These are phyloP conservation scores for Hydractinia echinata DNA, from an alignment of 30 jellyfish, hydroid and myxozoan genomes.

Conservation along the genomic window DNA sequence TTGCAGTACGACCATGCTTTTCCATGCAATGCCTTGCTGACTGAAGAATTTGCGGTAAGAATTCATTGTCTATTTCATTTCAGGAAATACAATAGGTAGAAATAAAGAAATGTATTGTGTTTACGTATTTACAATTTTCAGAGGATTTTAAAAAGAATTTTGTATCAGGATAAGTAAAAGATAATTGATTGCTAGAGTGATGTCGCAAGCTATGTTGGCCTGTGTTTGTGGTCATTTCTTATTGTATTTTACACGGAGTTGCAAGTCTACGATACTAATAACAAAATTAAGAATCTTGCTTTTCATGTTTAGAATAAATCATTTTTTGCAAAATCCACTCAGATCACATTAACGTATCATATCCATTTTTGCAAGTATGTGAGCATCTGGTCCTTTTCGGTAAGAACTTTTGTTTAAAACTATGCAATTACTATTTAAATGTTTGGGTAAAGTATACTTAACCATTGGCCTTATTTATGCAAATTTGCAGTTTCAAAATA, in stretches of 20 bases:
- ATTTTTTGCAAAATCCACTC: conserved; percentile 41
- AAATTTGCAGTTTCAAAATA: neutral
- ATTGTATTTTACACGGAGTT: too few relatives aligned
- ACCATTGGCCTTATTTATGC: neutral
- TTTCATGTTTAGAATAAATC: conserved; percentile 49
- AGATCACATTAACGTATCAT: conserved; percentile 70
- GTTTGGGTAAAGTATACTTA: neutral
- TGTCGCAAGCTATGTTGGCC: too few relatives aligned
- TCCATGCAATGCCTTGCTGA: conserved; percentile 38
- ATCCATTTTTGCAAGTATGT: conserved; percentile 68
- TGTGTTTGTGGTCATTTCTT: too few relatives aligned
- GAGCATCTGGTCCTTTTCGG: conserved; percentile 75
- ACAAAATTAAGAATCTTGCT: neutral
- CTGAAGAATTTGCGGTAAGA: conserved; percentile 58
- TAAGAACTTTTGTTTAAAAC: conserved; percentile 34
- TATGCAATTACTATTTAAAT: neutral
- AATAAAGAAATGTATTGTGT: too few relatives aligned
- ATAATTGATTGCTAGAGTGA: too few relatives aligned
- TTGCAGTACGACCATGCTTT: conserved; percentile 40
- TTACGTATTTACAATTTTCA: too few relatives aligned
- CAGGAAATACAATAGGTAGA: too few relatives aligned
- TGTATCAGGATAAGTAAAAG: too few relatives aligned
- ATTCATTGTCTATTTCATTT: neutral
- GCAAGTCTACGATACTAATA: too few relatives aligned
- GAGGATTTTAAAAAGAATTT: too few relatives aligned